Base-by-base conservation (phyloP, 2,113 vertebrate species). In the Tragulus kanchil region DNA sequence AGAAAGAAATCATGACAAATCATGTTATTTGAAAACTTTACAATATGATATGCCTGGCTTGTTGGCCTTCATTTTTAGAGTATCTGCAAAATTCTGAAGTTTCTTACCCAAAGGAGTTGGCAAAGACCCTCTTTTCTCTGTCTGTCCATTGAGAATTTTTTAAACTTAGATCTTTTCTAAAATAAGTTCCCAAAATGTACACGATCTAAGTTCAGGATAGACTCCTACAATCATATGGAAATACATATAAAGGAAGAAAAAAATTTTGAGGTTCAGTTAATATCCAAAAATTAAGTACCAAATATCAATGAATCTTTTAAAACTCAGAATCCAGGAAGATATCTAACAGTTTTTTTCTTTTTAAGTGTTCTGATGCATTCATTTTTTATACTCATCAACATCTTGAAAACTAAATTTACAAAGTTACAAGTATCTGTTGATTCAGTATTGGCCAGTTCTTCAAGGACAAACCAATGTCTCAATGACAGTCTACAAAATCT, bases 191-290 rank as follows among this genome's bases (percentile, higher is more conserved):
- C 97, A 98, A 97, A 97, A 98, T 97, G 93, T 96, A 97, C 93
- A 97, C 65, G 78, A 96, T 96, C 97, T 95, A 98, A 98, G 69
- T 96, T 96, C 96, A 97, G 95, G 93, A 98, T 96, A 96, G 96
- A 98, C 89, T 96, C 97, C 97, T 97, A 96, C 95, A 97, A 95
- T 97, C 97, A 95, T 97, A 87, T 95, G 95, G 97, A 94, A 97
- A 97, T 98, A 97, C 97, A 98, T 96, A 98, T 97, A 98, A 98
- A 97, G 95, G 96, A 98, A 97, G 77, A 98, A 97, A 98, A 97
- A 97, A 97, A 95, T 95, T 95, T 96, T 97, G 87, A 97, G 75
- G 93, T 98, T 98, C 97, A 97, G 95, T 97, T 96, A 98, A 98
- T 96, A 96, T 97, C 89, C 87, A 97, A 97, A 97, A 97, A 78